phyloP scores from a whole-genome alignment of 2,888 invertebrate species.

The Nematopogon swammerdamellus region DNA sequence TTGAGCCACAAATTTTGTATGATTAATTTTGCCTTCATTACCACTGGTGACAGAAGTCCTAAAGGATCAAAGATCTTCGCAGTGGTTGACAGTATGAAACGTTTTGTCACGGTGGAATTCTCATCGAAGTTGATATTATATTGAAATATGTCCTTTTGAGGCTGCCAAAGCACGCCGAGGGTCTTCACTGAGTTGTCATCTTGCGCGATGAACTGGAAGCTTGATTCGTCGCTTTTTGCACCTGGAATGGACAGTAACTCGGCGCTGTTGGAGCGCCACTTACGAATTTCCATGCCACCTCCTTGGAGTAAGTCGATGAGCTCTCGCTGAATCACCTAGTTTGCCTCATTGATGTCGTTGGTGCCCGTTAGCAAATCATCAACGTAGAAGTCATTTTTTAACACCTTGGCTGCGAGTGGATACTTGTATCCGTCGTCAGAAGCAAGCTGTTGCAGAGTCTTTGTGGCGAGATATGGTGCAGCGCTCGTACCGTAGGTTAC shows the following conservation, averaged over 20 bases:
- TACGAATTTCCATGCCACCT: background rate
- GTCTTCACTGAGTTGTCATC: background rate
- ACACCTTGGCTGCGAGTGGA: background rate
- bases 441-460: background rate
- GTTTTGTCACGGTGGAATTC: background rate
- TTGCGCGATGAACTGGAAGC: background rate
- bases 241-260: background rate
- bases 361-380: conserved; percentile 1
- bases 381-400: conserved; percentile 1
- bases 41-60: background rate
- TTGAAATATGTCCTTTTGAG: background rate
- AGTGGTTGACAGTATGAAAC: background rate
- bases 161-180: background rate
- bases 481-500: background rate
- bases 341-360: background rate
- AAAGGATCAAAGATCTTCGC: background rate
- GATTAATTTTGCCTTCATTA: background rate
- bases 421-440: background rate
- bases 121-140: background rate
- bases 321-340: background rate
- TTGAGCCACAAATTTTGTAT: too few species aligned
- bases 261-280: background rate
- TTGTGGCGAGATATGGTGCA: background rate
- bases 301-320: background rate
- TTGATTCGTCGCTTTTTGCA: background rate